These are phyloP conservation scores for Ectobius pallidus DNA, from an alignment of 2,888 invertebrate genomes.

Conservation along the genomic window DNA sequence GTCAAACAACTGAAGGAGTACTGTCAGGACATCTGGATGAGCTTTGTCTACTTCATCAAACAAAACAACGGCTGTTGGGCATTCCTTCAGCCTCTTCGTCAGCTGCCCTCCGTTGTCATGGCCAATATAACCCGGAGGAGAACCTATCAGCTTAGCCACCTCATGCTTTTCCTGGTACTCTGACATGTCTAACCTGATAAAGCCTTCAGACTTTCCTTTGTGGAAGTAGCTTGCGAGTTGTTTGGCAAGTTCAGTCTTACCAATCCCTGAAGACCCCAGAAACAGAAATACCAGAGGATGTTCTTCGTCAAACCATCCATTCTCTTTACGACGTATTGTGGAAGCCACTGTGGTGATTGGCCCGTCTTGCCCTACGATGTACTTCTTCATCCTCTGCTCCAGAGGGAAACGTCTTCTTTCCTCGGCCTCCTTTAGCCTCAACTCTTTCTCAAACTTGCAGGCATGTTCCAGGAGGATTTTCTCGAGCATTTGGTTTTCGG, in stretches of 20 bases:
- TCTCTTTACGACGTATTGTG: constrained; percentile 87
- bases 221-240: constrained; percentile 87
- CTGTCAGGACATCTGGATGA: constrained; percentile 90
- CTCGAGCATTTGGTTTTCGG: constrained; percentile 67
- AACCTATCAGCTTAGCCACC: constrained; percentile 89
- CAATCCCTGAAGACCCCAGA: constrained; percentile 90
- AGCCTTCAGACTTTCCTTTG: constrained; percentile 74
- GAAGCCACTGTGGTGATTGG: constrained; percentile 80
- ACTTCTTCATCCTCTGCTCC: constrained; percentile 80
- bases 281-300: constrained; percentile 92
- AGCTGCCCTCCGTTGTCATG: constrained; percentile 90
- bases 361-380: constrained; percentile 86
- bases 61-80: constrained; percentile 81
- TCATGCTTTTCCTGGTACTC: constrained; percentile 92
- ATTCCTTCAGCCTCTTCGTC: constrained; percentile 76
- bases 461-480: constrained; percentile 65
- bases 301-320: constrained; percentile 92
- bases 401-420: constrained; percentile 81
- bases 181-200: constrained; percentile 92
- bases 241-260: constrained; percentile 92
- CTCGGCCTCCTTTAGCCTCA: constrained; percentile 71
- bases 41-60: constrained; percentile 96
- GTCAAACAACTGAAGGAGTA: constrained; percentile 89
- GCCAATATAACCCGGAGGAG: constrained; percentile 89
- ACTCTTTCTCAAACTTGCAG: constrained; percentile 58